Conservation (phyloP, 2,888 invertebrate species). For the Caenorhabditis japonica region DNA sequence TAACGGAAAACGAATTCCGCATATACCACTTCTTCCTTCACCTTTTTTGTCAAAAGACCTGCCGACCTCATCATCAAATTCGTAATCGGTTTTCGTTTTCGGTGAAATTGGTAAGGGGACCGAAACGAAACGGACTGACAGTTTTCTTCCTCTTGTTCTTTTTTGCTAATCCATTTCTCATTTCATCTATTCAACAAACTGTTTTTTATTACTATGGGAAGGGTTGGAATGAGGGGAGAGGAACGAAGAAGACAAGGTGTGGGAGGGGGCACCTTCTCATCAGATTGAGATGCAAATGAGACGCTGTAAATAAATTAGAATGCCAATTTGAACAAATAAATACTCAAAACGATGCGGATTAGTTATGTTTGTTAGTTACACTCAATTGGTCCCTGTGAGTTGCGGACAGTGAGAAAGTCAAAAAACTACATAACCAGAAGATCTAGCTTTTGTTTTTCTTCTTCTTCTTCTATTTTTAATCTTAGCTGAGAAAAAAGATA, state of each 20-base stretch:
- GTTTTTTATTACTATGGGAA: constrained; percentile 47
- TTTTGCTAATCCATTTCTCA: constrained; percentile 4
- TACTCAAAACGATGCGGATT: constrained; percentile 24
- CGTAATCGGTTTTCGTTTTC: constrained; percentile 37
- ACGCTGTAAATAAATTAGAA: constrained; percentile 36
- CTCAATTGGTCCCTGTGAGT: background rate
- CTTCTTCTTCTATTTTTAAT: too few relatives aligned
- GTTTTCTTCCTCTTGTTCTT: constrained; percentile 27
- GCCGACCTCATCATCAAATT: constrained; percentile 51
- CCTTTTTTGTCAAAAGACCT: constrained; percentile 43
- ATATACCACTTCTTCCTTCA: constrained; percentile 10
- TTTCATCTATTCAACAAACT: constrained; percentile 6
- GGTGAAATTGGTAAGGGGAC: background rate
- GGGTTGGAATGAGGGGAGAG: background rate
- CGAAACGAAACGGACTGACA: constrained; percentile 40
- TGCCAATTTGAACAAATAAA: constrained; percentile 40
- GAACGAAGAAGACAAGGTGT: background rate
- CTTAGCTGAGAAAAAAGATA: too few relatives aligned
- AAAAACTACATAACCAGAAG: too few relatives aligned
- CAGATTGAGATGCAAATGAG: constrained; percentile 47
- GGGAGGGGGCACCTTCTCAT: too few relatives aligned
- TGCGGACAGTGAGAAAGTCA: too few relatives aligned
- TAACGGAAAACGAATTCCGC: constrained; percentile 29
- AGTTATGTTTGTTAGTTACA: constrained; percentile 21
- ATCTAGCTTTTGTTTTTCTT: too few relatives aligned